A percentile compares a stretch with the other conserved stretches of the same genome.
Evolutionary conservation across 2,113 vertebrate genomes (phyloP).

Genomic region (Microcebus ravelobensis): DNA sequence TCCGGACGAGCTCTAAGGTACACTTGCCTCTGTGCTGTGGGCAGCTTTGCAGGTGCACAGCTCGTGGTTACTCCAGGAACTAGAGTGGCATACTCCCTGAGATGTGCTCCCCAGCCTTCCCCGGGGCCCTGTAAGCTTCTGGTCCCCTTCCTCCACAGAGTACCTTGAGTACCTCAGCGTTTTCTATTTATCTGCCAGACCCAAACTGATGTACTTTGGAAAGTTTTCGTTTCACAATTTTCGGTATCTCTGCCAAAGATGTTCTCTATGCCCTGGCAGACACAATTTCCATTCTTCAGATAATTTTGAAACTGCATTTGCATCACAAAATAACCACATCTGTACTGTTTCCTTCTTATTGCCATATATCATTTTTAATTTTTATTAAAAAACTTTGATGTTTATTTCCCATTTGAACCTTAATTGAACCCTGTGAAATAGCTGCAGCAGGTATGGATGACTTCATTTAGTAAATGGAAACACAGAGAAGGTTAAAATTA

Average conservation of each 20-base stretch:
- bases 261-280: neutral
- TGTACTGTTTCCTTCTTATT: neutral
- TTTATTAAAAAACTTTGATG: neutral
- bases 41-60: neutral
- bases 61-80: neutral
- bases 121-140: neutral
- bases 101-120: neutral
- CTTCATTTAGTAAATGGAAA: conserved; percentile 46
- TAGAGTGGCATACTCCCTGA: neutral
- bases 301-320: neutral
- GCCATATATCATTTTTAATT: neutral
- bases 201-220: neutral
- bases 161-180: neutral
- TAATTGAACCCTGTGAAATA: neutral
- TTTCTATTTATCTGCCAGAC: neutral
- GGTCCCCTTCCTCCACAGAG: neutral
- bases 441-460: neutral
- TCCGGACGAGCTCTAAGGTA: neutral
- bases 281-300: neutral
- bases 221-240: neutral
- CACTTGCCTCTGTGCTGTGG: neutral
- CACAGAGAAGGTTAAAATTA: conserved; percentile 28
- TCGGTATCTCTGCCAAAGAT: neutral
- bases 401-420: conserved; percentile 26
- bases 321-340: neutral